These are phyloP conservation scores for Heterodera filipjevi DNA, from an alignment of 2,888 invertebrate species.

Conservation along the genomic window DNA sequence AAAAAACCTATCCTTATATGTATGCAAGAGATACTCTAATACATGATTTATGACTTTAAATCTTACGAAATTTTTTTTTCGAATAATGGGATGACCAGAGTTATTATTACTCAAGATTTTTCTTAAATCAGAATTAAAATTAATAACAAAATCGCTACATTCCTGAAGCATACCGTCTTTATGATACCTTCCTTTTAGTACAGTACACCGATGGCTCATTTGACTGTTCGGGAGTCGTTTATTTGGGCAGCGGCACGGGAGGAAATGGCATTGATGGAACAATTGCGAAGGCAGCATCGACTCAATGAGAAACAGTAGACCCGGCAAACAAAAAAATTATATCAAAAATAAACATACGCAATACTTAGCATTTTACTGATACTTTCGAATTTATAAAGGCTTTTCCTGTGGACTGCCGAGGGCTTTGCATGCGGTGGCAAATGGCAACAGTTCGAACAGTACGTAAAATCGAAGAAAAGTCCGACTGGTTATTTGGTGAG, in stretches of 20 bases:
- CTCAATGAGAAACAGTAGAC: slow-evolving; percentile 43
- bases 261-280: slow-evolving; percentile 36
- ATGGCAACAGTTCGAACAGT: slow-evolving; percentile 38
- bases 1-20: no score
- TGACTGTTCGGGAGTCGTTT: slow-evolving; percentile 44
- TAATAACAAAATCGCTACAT: no score
- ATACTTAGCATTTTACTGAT: background rate
- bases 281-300: slow-evolving; percentile 40
- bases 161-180: no score
- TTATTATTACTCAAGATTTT: no score
- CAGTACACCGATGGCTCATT: slow-evolving; percentile 33
- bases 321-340: no score
- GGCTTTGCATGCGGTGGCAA: slow-evolving; percentile 32
- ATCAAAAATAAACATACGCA: no score
- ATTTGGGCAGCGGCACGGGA: slow-evolving; percentile 40
- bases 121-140: no score
- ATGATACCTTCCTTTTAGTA: background rate
- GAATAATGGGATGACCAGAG: no score
- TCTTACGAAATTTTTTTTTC: no score
- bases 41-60: no score
- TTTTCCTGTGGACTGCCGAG: slow-evolving; percentile 40
- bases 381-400: slow-evolving; percentile 18
- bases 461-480: slow-evolving; percentile 35
- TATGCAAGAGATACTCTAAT: no score
- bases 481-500: slow-evolving; percentile 41